These are phyloP conservation scores for Procambarus clarkii DNA, from an alignment of 1,140 invertebrate genomes.

Conservation along the genomic window DNA sequence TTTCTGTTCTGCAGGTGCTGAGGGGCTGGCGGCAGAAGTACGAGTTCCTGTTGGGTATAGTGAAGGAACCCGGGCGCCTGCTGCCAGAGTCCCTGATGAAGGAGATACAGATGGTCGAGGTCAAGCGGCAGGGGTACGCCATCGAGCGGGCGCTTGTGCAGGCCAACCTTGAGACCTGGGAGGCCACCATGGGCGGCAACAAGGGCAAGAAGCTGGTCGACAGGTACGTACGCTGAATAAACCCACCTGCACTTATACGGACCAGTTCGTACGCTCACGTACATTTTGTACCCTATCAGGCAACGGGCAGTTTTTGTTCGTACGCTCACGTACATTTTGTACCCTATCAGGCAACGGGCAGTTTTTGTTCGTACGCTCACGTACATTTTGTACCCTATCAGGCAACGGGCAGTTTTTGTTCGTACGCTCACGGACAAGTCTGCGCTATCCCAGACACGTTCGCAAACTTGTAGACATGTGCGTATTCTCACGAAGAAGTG, in stretches of 20 bases:
- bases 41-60: conserved; percentile 70
- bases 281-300: too few relatives aligned
- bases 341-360: too few relatives aligned
- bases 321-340: too few relatives aligned
- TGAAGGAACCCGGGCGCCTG: conserved; percentile 68
- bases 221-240: conserved; percentile 12
- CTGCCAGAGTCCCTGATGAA: conserved; percentile 64
- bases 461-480: conserved; percentile 13
- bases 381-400: too few relatives aligned
- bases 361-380: background rate
- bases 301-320: too few relatives aligned
- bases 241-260: background rate
- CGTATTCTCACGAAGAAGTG: too few relatives aligned
- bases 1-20: conserved; percentile 34
- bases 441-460: too few relatives aligned
- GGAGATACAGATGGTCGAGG: conserved; percentile 64
- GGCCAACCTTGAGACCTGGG: conserved; percentile 65
- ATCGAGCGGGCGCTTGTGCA: conserved; percentile 69
- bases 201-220: conserved; percentile 60
- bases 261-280: background rate
- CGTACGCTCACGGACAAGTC: too few relatives aligned
- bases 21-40: conserved; percentile 67
- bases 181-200: conserved; percentile 54
- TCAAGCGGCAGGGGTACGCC: conserved; percentile 60
- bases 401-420: too few relatives aligned